These are phyloP conservation scores for Aldrovandia affinis DNA, from an alignment of 2,797 vertebrate genomes.

Conservation along the genomic window DNA sequence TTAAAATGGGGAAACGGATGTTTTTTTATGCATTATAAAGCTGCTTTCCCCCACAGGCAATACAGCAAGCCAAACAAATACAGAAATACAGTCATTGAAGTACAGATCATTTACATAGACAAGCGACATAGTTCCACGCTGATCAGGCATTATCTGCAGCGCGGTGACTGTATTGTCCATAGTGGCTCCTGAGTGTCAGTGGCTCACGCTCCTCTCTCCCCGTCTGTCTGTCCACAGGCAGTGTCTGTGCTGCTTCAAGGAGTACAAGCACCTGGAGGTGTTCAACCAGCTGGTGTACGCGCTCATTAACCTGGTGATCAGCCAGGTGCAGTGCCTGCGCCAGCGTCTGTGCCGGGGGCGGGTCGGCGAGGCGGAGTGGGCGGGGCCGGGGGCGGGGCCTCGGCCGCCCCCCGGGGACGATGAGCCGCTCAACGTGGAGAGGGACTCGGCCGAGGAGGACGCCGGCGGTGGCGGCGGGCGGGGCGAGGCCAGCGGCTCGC, in stretches of 20 bases:
- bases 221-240: constrained; percentile 74
- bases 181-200: too few relatives aligned
- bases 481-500: constrained; percentile 70
- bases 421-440: constrained; percentile 88
- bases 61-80: too few relatives aligned
- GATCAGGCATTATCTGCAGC: too few relatives aligned
- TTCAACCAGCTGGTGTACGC: constrained; percentile 99
- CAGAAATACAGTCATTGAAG: too few relatives aligned
- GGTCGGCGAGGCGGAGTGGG: constrained; percentile 37
- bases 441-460: constrained; percentile 87
- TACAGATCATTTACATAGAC: too few relatives aligned
- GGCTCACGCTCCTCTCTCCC: neutral
- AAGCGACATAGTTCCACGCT: too few relatives aligned
- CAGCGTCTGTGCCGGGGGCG: constrained; percentile 83
- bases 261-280: constrained; percentile 98
- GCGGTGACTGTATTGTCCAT: too few relatives aligned
- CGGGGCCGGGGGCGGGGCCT: constrained; percentile 29
- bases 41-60: too few relatives aligned
- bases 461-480: constrained; percentile 50
- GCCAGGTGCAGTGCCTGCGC: constrained; percentile 92
- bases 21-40: too few relatives aligned
- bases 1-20: too few relatives aligned
- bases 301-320: constrained; percentile 97
- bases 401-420: constrained; percentile 73
- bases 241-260: constrained; percentile 99